Evolutionary conservation across 2,797 vertebrate genomes (phyloP).

Genomic region (Myotis daubentonii): DNA sequence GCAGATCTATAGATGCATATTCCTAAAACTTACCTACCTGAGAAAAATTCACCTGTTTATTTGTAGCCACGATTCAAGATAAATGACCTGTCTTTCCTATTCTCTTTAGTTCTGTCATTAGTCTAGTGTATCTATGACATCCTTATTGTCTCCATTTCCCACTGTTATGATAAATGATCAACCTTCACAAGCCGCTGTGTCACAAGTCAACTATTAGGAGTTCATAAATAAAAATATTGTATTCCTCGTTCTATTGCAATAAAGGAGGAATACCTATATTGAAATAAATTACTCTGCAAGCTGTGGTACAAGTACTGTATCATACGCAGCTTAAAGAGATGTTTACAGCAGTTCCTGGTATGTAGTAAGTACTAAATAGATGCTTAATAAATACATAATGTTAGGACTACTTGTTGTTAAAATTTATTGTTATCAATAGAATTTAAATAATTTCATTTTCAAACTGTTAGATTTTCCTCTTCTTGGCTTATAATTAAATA

Average conservation of each 20-base stretch:
- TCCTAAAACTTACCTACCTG: not conserved
- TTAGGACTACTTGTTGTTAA: not conserved
- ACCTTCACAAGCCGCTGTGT: not conserved
- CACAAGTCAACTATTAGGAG: not conserved
- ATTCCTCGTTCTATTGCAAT: not conserved
- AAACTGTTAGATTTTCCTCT: not conserved
- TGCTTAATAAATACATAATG: not conserved
- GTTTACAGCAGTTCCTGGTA: not conserved
- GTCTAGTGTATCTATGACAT: not conserved
- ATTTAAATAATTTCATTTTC: not conserved
- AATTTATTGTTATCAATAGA: not conserved
- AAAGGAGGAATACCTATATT: not conserved
- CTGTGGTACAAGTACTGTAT: not conserved
- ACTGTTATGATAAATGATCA: not conserved
- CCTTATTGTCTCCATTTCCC: not conserved
- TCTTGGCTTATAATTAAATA: not conserved
- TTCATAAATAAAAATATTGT: not conserved
- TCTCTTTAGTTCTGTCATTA: not conserved
- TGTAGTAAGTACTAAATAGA: not conserved
- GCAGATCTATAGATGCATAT: not conserved
- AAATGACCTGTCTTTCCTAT: not conserved
- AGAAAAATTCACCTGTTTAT: not conserved
- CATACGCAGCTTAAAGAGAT: not conserved
- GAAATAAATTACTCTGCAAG: not conserved
- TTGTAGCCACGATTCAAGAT: not conserved